Evolutionary conservation across 2,113 vertebrate species (phyloP), one percentile per base, ranked within the genome.

Genomic region (Bettongia penicillata): DNA sequence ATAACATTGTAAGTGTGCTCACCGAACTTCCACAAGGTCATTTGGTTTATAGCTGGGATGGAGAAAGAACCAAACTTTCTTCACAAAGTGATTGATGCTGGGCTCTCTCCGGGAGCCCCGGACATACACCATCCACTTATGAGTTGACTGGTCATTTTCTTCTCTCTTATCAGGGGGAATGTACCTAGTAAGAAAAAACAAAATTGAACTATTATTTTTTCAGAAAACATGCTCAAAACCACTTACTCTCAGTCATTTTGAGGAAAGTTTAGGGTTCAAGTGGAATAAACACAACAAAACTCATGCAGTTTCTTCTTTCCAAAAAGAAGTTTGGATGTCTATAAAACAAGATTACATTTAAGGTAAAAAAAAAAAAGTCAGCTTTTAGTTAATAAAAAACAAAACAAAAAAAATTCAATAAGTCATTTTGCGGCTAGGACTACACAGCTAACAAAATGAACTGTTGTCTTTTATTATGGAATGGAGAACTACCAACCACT

Each of bases 41-140:
- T 99, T 99, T 77, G 99, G 99, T 97, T 99, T 99, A 98, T 99
- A 99, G 98, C 99, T 99, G 95, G 99, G 99, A 97, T 99, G 99
- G 95, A 99, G 98, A 94, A 99, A 99, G 98, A 99, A 99, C 99
- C 99, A 99, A 95, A 99, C 99, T 99, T 99, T 99, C 98, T 99
- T 99, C 68, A 99, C 99, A 98, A 99, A 99, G 97, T 99, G 99
- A 98, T 99, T 99, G 93, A 99, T 99, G 97, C 99, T 99, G 91
- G 99, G 99, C 97, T 99, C 99, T 97, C 99, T 99, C 90, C 99
- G 99, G 53, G 99, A 99, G 68, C 99, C 99, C 97, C 99, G 98
- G 50, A 99, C 99, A 25, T 99, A 99, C 31, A 99, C 99, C 99
- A 99, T 99, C 99, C 99, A 99, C 94, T 99, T 99, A 91, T 99